Base-by-base conservation (phyloP, 2,888 invertebrate species). In the Rhingia rostrata region DNA sequence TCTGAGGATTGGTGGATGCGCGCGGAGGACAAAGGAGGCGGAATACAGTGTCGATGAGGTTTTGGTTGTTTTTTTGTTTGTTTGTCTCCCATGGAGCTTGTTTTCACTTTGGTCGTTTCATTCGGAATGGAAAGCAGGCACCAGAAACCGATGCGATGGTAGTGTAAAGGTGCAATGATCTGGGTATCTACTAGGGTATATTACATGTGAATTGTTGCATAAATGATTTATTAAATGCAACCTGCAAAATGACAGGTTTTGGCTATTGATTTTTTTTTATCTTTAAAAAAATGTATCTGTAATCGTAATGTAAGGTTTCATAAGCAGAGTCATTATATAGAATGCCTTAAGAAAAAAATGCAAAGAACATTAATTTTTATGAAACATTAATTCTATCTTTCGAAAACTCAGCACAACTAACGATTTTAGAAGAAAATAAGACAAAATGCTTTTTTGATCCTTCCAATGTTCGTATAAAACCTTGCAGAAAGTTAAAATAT, bases 111-210 rank as follows among this genome's bases (percentile, higher is more conserved):
- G 53, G 30, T 35, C 43, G 35, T 6, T 37, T 12, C 5, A 45
- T 5, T 45, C 39, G 45, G 43, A 61, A 61, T 22, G 54, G 45
- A 56, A 45, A 22, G n/a, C 43, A 22, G 22, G 22, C 22, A 22
- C 22, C 1, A 22, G 22, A 22, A 22, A 22, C 67, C 12, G 56
- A 22, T 35, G 22, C 33, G 39, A 37, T 35, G 45, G 14, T 35
- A 33, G 54, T 37, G 12, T 7, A 22, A 22, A 33, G 32, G 53
- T 41, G 32, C 66, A 32, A 37, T 14, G 33, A 10, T 10, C 54
- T 54, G 9, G 33, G 69, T 49, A 33, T 60, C 37, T 54, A 35
- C 35, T 64, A 51, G 64, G 51, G 64, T 66, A 66, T 39, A 51
- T 51, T 39, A 10, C 10, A 32, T 32, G 53, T 12, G 32, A 49